Percentiles rank a stretch among this genome's conserved stretches.
Conservation (phyloP, 1,140 invertebrate species). For the Aphelenchoides avenae region DNA sequence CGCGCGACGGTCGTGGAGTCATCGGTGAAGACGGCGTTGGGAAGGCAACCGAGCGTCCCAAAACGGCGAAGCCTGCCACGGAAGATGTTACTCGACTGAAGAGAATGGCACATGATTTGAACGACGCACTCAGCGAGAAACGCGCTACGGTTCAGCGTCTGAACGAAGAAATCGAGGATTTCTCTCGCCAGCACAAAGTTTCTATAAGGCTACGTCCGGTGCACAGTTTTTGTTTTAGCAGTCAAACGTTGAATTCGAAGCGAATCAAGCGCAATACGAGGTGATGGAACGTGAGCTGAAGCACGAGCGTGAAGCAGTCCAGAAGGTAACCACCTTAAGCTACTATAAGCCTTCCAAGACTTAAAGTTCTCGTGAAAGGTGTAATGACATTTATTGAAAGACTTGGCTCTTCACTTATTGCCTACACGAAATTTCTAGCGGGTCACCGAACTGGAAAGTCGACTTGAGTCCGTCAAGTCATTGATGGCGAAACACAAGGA, state of each 20-base stretch:
- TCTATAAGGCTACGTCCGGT: background rate
- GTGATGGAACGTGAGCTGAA: constrained; percentile 25
- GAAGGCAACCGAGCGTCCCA: constrained; percentile 24
- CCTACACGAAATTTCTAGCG: constrained; percentile 12
- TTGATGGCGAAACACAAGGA: constrained; percentile 21
- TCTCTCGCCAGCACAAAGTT: constrained; percentile 38
- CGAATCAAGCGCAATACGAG: constrained; percentile 34
- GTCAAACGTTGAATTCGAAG: constrained; percentile 42
- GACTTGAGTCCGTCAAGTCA: constrained; percentile 7
- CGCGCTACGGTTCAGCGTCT: constrained; percentile 11
- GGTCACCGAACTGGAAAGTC: constrained; percentile 17
- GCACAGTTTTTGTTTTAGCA: constrained; percentile 24
- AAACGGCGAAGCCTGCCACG: constrained; percentile 38
- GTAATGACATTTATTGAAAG: constrained; percentile 6
- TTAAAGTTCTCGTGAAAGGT: too few species aligned
- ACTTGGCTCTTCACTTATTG: background rate
- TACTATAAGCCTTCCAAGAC: too few species aligned
- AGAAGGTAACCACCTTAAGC: constrained; percentile 28
- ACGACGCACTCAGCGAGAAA: constrained; percentile 27
- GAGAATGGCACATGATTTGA: constrained; percentile 33
- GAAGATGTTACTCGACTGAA: constrained; percentile 27
- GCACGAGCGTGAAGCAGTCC: constrained; percentile 3
- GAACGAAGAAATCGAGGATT: constrained; percentile 30
- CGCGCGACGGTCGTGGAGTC: constrained; percentile 36
- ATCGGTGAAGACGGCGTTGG: constrained; percentile 23